Conservation (phyloP, 2,113 vertebrate species). For the Nibea coibor region DNA sequence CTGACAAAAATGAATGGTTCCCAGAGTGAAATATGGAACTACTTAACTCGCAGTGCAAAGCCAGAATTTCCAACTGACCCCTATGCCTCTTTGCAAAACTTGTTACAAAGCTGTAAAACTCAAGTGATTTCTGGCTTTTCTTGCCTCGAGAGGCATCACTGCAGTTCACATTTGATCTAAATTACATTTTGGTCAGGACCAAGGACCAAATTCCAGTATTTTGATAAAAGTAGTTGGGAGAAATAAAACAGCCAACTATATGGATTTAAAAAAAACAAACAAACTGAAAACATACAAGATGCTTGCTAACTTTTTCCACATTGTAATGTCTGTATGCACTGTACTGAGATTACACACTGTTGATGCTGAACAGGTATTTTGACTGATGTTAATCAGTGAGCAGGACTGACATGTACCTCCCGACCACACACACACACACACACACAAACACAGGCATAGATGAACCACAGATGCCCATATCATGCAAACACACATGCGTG, state of each 20-base stretch:
- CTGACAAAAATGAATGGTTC: not conserved
- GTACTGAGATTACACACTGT: not conserved
- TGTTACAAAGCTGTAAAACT: not conserved
- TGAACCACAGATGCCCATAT: not conserved
- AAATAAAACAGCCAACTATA: not conserved
- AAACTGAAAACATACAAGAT: not conserved
- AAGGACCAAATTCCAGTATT: constrained; percentile 17
- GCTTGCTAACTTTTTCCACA: not conserved
- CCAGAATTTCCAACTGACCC: not conserved
- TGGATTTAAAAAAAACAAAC: not conserved
- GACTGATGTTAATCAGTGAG: constrained; percentile 19
- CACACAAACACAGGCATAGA: not conserved
- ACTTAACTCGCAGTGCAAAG: not conserved
- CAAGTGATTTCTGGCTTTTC: not conserved
- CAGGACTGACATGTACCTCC: not conserved
- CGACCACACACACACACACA: not conserved
- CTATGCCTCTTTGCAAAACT: not conserved
- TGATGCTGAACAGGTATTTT: constrained; percentile 33
- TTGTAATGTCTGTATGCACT: not conserved
- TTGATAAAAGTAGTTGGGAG: not conserved
- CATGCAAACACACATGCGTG: not conserved
- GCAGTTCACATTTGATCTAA: not conserved
- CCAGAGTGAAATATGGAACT: not conserved
- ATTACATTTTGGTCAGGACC: constrained; percentile 8
- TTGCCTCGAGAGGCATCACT: not conserved